Evolutionary conservation across 2,797 vertebrate genomes (phyloP), one percentile per base, ranked within the genome.

Genomic region (Tinamus major): DNA sequence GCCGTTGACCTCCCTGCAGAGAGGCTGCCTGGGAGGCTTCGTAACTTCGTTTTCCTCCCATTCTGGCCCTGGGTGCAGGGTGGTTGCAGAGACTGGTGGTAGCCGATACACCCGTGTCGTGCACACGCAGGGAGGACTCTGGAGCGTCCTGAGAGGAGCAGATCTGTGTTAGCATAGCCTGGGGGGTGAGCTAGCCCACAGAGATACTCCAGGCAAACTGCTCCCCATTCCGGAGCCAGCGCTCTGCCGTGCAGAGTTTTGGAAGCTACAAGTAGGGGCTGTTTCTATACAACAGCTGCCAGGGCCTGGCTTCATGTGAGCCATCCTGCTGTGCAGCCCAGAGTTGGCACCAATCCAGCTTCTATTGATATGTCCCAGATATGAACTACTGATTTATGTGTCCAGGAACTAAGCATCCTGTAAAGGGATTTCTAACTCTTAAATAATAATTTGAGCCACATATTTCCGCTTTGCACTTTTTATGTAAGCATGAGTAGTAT

Each of bases 291-390:
- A 51, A 37, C 12, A 3, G 46, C 6, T 78, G 7, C 61, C n/a
- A 26, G 67, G 35, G 20, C 51, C 42, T 81, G 29, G 62, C 72
- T 44, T 63, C 64, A 77, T 65, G 35, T 51, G 14, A 33, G 37
- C 48, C 6, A 8, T 65, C 4, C 0, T 14, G n/a, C 80, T 69
- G 4, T 2, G 27, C 2, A 14, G 37, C 37, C n/a, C 26, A 9
- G 41, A 35, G 44, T n/a, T 87, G 70, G 46, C 74, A 90, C 37
- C 55, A 44, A 0, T n/a, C 3, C 9, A 16, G 27, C 31, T 64
- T 49, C 68, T 62, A 0, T 14, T 48, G 24, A 14, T 53, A 31
- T 4, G 14, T 63, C 39, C 77, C 70, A 68, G 12, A 53, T 79
- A 86, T 1, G 1, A 77, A 39, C 62, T 62, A 64, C 70, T 75